A percentile compares a stretch with the other conserved stretches of the same genome.
These are phyloP conservation scores for Phylloscopus collybita DNA, from an alignment of 2,797 vertebrate species.

Conservation along the genomic window DNA sequence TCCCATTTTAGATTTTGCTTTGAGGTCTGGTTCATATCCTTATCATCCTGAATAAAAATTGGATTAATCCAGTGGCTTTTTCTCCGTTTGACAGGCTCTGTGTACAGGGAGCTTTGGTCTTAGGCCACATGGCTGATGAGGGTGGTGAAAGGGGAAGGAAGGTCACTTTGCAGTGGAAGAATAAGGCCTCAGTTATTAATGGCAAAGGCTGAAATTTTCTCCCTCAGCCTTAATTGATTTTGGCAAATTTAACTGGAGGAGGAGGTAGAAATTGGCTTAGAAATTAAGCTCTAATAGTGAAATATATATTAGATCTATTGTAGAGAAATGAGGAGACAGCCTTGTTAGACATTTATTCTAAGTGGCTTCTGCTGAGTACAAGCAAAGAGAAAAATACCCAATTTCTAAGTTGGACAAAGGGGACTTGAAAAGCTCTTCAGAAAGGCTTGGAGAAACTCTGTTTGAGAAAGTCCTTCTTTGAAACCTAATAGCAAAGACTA, in stretches of 20 bases:
- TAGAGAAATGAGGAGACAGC: not conserved
- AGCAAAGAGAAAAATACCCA: conserved; percentile 17
- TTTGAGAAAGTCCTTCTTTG: not conserved
- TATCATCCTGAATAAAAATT: not conserved
- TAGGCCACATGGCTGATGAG: not conserved
- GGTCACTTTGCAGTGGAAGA: not conserved
- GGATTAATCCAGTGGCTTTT: not conserved
- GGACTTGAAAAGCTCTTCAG: conserved; percentile 24
- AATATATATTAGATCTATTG: not conserved
- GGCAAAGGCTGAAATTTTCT: conserved; percentile 30
- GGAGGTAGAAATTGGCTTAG: conserved; percentile 22
- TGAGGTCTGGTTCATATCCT: not conserved
- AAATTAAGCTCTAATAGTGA: not conserved
- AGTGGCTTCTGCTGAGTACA: not conserved
- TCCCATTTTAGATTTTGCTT: not conserved
- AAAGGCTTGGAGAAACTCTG: not conserved
- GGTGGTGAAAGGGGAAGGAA: not conserved
- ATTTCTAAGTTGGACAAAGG: not conserved
- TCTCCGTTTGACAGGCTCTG: not conserved
- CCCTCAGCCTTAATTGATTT: conserved; percentile 35
- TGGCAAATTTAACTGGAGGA: conserved; percentile 11
- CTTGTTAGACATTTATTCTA: not conserved
- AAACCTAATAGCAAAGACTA: conserved; percentile 11
- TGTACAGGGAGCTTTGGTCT: not conserved
- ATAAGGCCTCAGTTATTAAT: conserved; percentile 7